phyloP scores from a whole-genome alignment of 2,888 invertebrate genomes.

The Adineta ricciae region DNA sequence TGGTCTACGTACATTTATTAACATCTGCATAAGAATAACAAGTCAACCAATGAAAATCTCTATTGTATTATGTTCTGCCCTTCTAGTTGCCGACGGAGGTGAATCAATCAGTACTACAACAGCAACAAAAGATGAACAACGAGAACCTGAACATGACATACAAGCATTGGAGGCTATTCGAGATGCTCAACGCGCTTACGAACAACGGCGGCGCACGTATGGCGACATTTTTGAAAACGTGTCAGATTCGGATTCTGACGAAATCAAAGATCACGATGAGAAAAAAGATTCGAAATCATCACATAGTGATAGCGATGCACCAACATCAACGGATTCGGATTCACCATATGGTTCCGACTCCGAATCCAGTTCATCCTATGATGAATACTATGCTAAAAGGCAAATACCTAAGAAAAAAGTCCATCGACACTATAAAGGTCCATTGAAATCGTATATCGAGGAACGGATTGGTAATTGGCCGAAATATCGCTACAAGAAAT shows the following conservation, averaged over 20 bases:
- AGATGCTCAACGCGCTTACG: background rate
- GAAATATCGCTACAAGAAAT: background rate
- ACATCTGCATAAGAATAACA: background rate
- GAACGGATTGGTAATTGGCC: background rate
- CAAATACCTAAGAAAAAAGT: background rate
- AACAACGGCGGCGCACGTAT: background rate
- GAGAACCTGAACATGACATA: background rate
- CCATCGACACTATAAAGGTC: background rate
- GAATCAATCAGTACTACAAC: background rate
- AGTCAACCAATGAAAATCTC: background rate
- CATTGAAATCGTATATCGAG: background rate
- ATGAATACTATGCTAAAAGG: background rate
- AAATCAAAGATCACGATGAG: background rate
- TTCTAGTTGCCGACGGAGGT: background rate
- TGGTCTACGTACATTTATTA: background rate
- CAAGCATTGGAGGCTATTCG: background rate
- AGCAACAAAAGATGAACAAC: background rate
- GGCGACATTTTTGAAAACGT: background rate
- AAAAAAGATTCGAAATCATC: background rate
- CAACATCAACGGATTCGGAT: background rate
- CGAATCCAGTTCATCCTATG: background rate
- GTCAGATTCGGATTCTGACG: background rate
- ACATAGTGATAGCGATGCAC: background rate
- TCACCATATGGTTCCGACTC: background rate
- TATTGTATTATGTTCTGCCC: background rate